Conservation (phyloP, 2,113 vertebrate genomes). For the Phocoena phocoena region DNA sequence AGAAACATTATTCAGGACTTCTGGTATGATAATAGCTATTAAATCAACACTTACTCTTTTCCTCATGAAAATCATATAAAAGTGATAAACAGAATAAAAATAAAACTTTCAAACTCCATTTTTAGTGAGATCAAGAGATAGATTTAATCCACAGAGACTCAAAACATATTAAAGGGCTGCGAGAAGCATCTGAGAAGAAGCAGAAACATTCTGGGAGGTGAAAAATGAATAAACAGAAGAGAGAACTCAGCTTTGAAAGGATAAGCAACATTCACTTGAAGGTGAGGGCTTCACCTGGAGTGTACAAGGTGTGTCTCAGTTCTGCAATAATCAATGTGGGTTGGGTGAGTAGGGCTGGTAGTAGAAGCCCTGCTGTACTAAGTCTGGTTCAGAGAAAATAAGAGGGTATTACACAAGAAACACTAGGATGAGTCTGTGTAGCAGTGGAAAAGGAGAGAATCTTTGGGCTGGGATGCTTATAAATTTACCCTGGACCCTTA, state of each 20-base stretch:
- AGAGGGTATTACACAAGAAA: not conserved
- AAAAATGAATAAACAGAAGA: not conserved
- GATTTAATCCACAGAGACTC: conserved; percentile 19
- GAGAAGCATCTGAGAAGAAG: not conserved
- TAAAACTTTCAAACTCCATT: conserved; percentile 39
- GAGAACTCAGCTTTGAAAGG: not conserved
- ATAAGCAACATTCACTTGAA: not conserved
- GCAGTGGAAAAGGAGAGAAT: not conserved
- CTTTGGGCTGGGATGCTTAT: not conserved
- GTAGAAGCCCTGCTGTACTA: not conserved
- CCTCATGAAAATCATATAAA: not conserved
- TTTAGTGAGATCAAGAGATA: not conserved
- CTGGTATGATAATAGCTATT: not conserved
- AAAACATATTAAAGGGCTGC: conserved; percentile 6
- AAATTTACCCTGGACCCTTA: not conserved
- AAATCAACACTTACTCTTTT: conserved; percentile 1
- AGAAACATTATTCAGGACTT: not conserved
- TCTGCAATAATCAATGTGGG: not conserved
- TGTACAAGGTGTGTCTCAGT: not conserved
- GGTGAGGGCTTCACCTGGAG: not conserved
- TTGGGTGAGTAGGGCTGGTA: not conserved
- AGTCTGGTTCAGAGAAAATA: not conserved
- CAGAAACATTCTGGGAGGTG: not conserved
- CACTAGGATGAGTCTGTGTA: not conserved
- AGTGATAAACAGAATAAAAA: conserved; percentile 34